Conservation (phyloP, 2,797 vertebrate species). For the Micropoecilia bifurca region DNA sequence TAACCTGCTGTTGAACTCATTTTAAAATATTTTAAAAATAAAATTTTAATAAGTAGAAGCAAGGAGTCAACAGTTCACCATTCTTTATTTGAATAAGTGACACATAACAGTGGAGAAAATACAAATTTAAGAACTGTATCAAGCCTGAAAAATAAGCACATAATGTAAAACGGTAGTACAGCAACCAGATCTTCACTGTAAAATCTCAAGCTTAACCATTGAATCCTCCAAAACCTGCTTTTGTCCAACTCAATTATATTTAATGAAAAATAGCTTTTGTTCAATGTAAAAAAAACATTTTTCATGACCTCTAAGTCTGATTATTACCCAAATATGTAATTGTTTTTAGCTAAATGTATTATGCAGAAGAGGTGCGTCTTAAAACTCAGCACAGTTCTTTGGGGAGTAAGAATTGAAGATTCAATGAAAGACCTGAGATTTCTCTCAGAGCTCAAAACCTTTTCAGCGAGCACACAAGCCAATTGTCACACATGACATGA, state of each 20-base stretch:
- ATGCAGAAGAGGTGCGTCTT: not conserved
- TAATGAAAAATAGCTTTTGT: not conserved
- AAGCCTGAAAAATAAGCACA: conserved; percentile 59
- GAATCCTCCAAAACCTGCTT: conserved; percentile 18
- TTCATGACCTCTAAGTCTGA: not conserved
- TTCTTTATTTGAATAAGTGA: conserved; percentile 69
- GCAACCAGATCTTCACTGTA: conserved; percentile 45
- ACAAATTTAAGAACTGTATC: conserved; percentile 71
- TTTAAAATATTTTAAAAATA: not conserved
- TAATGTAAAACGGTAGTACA: conserved; percentile 60
- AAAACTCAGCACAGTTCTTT: not conserved
- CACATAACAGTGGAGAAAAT: conserved; percentile 70
- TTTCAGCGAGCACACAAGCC: conserved; percentile 56
- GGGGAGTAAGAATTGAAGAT: conserved; percentile 41
- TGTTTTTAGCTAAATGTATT: not conserved
- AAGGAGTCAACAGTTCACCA: conserved; percentile 19
- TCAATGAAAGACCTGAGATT: conserved; percentile 61
- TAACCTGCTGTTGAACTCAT: not conserved
- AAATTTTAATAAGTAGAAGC: conserved; percentile 2
- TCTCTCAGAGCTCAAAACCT: conserved; percentile 49
- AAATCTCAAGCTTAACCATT: conserved; percentile 62
- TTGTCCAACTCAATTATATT: not conserved
- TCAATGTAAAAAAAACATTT: not conserved
- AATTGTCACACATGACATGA: conserved; percentile 43
- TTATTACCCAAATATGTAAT: not conserved